A percentile compares a stretch with the other conserved stretches of the same genome.
Conservation (phyloP, 35 echinoderm and acorn worm species). For the Anneissia japonica region DNA sequence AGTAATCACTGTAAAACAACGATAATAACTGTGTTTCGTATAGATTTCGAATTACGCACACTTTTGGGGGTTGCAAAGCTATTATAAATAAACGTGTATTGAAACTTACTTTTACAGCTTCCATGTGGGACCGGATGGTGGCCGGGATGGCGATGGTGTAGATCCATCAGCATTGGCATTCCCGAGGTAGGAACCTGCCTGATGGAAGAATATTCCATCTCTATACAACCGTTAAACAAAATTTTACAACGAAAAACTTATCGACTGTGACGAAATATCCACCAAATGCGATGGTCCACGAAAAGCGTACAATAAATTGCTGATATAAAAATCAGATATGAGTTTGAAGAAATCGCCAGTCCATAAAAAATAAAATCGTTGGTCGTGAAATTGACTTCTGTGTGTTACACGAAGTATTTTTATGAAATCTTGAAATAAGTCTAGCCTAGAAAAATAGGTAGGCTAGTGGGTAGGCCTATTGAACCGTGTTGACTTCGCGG, state of each 20-base stretch:
- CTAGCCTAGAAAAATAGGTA: conserved; percentile 1
- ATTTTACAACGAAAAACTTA: neutral
- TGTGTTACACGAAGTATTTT: neutral
- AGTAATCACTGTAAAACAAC: too few species aligned
- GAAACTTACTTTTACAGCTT: neutral
- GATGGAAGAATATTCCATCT: neutral
- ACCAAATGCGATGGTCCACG: neutral
- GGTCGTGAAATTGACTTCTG: neutral
- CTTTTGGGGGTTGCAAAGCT: too few species aligned
- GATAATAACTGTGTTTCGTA: too few species aligned
- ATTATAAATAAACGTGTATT: neutral
- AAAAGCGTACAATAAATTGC: neutral
- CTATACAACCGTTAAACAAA: neutral
- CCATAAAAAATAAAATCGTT: neutral
- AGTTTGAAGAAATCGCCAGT: neutral
- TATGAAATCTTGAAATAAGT: neutral
- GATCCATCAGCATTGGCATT: neutral
- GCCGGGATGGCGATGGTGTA: neutral
- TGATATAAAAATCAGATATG: neutral
- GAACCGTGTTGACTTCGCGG: neutral
- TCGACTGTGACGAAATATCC: neutral
- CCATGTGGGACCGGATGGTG: neutral
- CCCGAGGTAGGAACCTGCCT: neutral
- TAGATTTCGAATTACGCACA: too few species aligned
- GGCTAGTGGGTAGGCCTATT: neutral